Conservation (phyloP, 1,140 invertebrate genomes). For the Brachionus paranguensis region DNA sequence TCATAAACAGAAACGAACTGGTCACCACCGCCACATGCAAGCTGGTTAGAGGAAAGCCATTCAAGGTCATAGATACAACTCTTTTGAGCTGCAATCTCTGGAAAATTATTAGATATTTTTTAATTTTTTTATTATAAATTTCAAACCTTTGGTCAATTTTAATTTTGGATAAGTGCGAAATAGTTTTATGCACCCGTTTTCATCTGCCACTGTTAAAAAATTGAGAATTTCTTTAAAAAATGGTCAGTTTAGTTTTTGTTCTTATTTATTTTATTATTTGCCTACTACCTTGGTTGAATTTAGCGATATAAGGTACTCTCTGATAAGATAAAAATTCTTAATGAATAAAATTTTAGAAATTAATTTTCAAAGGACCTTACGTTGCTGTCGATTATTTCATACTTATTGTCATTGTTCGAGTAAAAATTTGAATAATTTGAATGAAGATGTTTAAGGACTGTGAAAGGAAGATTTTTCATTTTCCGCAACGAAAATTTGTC, state of each 20-base stretch:
- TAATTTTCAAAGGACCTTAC: not conserved
- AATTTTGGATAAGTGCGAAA: slow-evolving; percentile 29
- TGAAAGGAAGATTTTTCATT: not conserved
- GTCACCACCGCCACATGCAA: slow-evolving; percentile 27
- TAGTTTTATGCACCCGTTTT: slow-evolving; percentile 20
- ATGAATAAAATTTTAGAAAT: not conserved
- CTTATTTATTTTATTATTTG: not conserved
- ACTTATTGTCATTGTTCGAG: slow-evolving; percentile 36
- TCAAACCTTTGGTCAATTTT: slow-evolving; percentile 11
- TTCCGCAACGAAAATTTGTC: not conserved
- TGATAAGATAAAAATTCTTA: slow-evolving; percentile 8
- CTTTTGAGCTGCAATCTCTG: slow-evolving; percentile 25
- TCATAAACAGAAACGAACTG: slow-evolving; percentile 23
- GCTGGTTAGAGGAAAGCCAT: slow-evolving; percentile 10
- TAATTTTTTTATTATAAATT: not conserved
- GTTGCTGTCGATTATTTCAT: slow-evolving; percentile 21
- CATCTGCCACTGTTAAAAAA: slow-evolving; percentile 30
- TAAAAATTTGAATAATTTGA: not conserved
- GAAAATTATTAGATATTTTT: not conserved
- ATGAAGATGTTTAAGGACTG: slow-evolving; percentile 14
- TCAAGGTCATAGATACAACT: slow-evolving; percentile 35
- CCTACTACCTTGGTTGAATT: slow-evolving; percentile 9
- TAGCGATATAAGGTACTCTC: slow-evolving; percentile 35
- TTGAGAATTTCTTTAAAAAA: slow-evolving; percentile 14
- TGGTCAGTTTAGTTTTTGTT: not conserved